Conservation (phyloP, 2,113 vertebrate species). For the Trinectes maculatus region DNA sequence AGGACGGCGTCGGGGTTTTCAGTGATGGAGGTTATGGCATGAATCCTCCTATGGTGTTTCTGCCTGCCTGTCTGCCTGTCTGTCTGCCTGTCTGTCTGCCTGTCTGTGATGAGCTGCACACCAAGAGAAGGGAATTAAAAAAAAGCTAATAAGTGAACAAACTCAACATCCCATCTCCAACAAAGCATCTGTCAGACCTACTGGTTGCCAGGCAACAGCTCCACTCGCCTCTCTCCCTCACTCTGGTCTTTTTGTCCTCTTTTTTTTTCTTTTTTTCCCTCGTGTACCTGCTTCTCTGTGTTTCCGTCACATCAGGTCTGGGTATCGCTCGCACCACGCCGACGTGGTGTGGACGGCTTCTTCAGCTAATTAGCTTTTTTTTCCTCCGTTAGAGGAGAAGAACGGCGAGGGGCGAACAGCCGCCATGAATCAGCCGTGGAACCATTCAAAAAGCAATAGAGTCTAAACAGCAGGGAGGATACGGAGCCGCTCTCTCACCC, state of each 20-base stretch:
- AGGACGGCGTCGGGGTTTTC: too few relatives aligned
- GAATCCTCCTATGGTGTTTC: too few relatives aligned
- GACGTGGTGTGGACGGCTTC: slow-evolving; percentile 55
- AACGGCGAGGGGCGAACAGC: slow-evolving; percentile 65
- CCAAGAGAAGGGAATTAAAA: too few relatives aligned
- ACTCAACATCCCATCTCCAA: slow-evolving; percentile 49
- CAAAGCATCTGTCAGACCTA: slow-evolving; percentile 61
- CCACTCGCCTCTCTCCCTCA: slow-evolving; percentile 17
- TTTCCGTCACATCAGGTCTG: slow-evolving; percentile 30
- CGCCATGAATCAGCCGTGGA: slow-evolving; percentile 70
- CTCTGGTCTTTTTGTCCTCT: slow-evolving; percentile 1
- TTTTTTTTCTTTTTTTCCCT: background rate
- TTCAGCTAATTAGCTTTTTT: slow-evolving; percentile 38
- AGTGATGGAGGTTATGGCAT: too few relatives aligned
- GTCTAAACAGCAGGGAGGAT: slow-evolving; percentile 62
- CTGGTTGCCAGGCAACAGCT: slow-evolving; percentile 71
- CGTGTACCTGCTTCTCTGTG: background rate
- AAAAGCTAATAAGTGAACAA: slow-evolving; percentile 46
- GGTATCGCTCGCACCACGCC: slow-evolving; percentile 34
- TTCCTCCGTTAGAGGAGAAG: slow-evolving; percentile 35
- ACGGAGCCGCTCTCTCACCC: slow-evolving; percentile 49
- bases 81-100: too few relatives aligned
- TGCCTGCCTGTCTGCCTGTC: too few relatives aligned
- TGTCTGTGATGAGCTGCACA: too few relatives aligned
- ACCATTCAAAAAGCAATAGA: slow-evolving; percentile 76